Conservation (phyloP, 2,113 vertebrate species). For the Formicarius rufipectus region DNA sequence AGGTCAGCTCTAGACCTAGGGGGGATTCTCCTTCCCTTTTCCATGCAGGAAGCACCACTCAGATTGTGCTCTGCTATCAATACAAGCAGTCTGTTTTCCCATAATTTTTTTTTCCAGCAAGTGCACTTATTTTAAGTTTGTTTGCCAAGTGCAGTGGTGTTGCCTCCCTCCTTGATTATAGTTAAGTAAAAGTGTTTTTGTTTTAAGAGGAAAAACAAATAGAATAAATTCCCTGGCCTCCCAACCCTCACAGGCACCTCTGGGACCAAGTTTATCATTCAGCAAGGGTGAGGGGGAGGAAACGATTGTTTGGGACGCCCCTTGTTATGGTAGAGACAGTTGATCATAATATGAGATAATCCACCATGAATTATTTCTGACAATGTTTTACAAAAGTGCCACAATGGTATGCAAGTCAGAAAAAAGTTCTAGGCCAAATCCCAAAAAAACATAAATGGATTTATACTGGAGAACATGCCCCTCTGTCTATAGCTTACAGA, state of each 20-base stretch:
- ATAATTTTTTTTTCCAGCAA: constrained; percentile 34
- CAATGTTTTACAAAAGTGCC: constrained; percentile 30
- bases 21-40: not conserved
- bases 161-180: not conserved
- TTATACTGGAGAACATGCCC: not conserved
- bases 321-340: not conserved
- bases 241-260: not conserved
- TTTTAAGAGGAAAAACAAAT: constrained; percentile 17
- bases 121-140: not conserved
- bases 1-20: not conserved
- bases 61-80: not conserved
- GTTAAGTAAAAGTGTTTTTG: not conserved
- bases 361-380: not conserved
- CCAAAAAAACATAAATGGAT: constrained; percentile 25
- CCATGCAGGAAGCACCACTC: not conserved
- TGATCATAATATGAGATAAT: constrained; percentile 21
- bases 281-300: not conserved
- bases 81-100: not conserved
- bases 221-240: not conserved
- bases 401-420: not conserved
- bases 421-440: constrained; percentile 24
- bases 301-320: not conserved
- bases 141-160: constrained; percentile 15
- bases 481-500: not conserved
- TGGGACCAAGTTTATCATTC: constrained; percentile 6